Evolutionary conservation across 2,888 invertebrate species (phyloP), one percentile per base, ranked within the genome.

Genomic region (Meghimatium bilineatum): DNA sequence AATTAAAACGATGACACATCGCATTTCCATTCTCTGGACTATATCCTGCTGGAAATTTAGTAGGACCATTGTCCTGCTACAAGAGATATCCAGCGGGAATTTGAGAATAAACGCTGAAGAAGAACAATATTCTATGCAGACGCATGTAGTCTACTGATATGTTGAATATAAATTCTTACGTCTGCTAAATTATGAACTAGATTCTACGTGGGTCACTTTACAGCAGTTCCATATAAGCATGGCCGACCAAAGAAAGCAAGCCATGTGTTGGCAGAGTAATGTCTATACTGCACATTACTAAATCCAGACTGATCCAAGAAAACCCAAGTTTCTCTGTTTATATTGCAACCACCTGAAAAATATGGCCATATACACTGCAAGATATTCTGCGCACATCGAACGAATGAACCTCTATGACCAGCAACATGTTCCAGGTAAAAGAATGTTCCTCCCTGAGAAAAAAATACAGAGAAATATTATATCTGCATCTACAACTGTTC

Each of bases 401-500:
- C 36, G 60, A 85, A 88, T 17, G 89, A 85, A 0, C 86, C 85
- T 38, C 85, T 85, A 6, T 89, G 86, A 20, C 87, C 90, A 34
- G 87, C 87, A 6, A 91, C 90, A 86, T 91, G 92, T 78, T 92
- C 91, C 83, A 91, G 29, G 83, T 88, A 91, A 72, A 90, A 88
- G 80, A 90, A 90, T 49, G 87, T 82, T 77, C 92, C 91, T 67
- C 89, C 89, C 92, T 92, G 88, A 38, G 87, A 88, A 56, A 67
- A n/a, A 63, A 23, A 44, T 12, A 44, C 12, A 44, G 12, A 12
- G 44, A 5, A 8, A 12, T 12, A 44, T 44, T 44, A 44, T 8
- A 44, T 44, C 12, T 44, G 6, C 44, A 44, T 44, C 5, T 44
- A 12, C 5, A n/a, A n/a, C n/a, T n/a, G n/a, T n/a, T n/a, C n/a